Conservation (phyloP, 2,113 vertebrate species). For the Vulpes vulpes region DNA sequence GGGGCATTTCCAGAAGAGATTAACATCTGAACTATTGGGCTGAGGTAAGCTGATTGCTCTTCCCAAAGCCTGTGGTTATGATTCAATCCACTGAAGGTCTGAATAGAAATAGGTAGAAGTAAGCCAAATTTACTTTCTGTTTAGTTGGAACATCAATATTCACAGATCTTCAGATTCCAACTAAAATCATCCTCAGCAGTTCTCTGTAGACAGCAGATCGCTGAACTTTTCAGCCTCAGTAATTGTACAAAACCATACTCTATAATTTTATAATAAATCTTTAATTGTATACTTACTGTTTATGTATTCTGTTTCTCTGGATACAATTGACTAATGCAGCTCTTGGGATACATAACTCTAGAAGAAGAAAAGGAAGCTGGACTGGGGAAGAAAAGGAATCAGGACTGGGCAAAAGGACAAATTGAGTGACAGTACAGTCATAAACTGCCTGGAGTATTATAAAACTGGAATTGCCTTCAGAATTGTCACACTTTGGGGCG, state of each 20-base stretch:
- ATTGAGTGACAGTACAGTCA: not conserved
- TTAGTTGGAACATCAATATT: not conserved
- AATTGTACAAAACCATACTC: not conserved
- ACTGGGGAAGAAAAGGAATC: not conserved
- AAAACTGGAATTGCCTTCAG: not conserved
- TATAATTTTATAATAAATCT: not conserved
- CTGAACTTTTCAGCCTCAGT: not conserved
- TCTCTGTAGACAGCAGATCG: not conserved
- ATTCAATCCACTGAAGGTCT: not conserved
- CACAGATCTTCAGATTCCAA: not conserved
- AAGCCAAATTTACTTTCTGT: not conserved
- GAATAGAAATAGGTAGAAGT: not conserved
- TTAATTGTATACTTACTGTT: not conserved
- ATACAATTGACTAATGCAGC: not conserved
- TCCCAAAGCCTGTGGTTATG: not conserved
- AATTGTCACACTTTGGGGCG: not conserved
- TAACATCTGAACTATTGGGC: not conserved
- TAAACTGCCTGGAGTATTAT: rapidly evolving
- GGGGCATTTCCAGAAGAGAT: not conserved
- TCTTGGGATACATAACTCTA: not conserved
- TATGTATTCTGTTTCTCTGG: not conserved
- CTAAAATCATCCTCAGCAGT: not conserved
- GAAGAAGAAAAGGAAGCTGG: not conserved
- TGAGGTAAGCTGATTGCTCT: not conserved
- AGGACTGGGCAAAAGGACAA: not conserved